Percentiles rank a stretch among this genome's conserved stretches.
Conservation (phyloP, 2,888 invertebrate species). For the Saturnia japonica region DNA sequence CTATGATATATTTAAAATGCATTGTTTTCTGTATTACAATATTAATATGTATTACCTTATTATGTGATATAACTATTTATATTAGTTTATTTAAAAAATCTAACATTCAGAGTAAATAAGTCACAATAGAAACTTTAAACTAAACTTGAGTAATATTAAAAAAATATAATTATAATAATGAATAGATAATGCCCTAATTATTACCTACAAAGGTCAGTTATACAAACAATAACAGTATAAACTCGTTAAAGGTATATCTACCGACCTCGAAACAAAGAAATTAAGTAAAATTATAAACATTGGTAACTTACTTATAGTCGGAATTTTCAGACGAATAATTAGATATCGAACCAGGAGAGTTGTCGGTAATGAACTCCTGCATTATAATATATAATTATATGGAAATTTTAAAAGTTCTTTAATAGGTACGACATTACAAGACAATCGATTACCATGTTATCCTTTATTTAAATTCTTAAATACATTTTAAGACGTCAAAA, state of each 20-base stretch:
- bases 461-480: neutral
- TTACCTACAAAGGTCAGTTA: slow-evolving; percentile 22
- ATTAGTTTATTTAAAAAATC: too few relatives aligned
- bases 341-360: slow-evolving; percentile 51
- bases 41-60: neutral
- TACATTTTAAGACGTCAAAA: neutral
- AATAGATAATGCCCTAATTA: neutral
- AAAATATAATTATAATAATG: neutral
- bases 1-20: neutral
- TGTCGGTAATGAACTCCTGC: slow-evolving; percentile 51
- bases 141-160: neutral
- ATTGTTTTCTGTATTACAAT: neutral
- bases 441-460: neutral
- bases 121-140: neutral
- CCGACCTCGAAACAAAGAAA: slow-evolving; percentile 35
- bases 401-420: slow-evolving; percentile 2
- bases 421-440: neutral
- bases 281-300: slow-evolving; percentile 26
- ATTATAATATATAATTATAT: slow-evolving; percentile 18
- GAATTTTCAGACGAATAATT: slow-evolving; percentile 47
- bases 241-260: slow-evolving; percentile 15
- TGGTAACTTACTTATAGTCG: slow-evolving; percentile 66
- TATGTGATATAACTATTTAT: too few relatives aligned
- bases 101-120: too few relatives aligned
- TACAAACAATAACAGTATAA: neutral